Base-by-base conservation (phyloP, 1,140 invertebrate species). In the Phortica variegata region DNA sequence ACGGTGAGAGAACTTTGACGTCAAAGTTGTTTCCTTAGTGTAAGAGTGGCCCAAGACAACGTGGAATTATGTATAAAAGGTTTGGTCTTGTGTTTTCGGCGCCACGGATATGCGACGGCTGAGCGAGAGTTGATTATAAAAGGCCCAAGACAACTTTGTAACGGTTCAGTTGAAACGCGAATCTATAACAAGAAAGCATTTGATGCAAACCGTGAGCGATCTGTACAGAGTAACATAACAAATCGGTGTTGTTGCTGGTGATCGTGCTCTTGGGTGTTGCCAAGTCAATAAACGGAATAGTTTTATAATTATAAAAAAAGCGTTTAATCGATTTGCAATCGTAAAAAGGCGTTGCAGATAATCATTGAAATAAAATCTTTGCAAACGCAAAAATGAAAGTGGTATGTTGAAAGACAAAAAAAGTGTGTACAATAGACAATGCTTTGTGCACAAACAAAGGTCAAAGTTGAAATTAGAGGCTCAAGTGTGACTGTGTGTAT, bases 241-340 rank as follows among this genome's bases (percentile, higher is more conserved):
- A n/a, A n/a, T n/a, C n/a, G n/a, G n/a, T n/a, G n/a, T n/a, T n/a
- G n/a, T n/a, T n/a, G n/a, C n/a, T n/a, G n/a, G n/a, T n/a, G n/a
- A n/a, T n/a, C n/a, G n/a, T n/a, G n/a, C n/a, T n/a, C 23, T 26
- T 26, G 23, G 23, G 65, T 63, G 52, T 56, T 53, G 65, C 65
- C 63, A 63, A 65, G n/a, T n/a, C n/a, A n/a, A n/a, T n/a, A n/a
- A n/a, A n/a, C 60, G 65, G 63, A 68, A 65, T 65, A 61, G 65
- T 69, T 63, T 60, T 47, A 46, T 13, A 45, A 50, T 61, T 65
- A 59, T 60, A 59, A 59, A 54, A 51, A 62, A 49, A 59, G 49
- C 34, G 33, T 52, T 66, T 55, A 63, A 68, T 63, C 60, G 65
- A 68, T 62, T 68, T 41, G 56, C 52, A 57, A 58, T 54, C 68